These are phyloP conservation scores for Drosophila obscura DNA, from an alignment of 1,140 invertebrate species.

Conservation along the genomic window DNA sequence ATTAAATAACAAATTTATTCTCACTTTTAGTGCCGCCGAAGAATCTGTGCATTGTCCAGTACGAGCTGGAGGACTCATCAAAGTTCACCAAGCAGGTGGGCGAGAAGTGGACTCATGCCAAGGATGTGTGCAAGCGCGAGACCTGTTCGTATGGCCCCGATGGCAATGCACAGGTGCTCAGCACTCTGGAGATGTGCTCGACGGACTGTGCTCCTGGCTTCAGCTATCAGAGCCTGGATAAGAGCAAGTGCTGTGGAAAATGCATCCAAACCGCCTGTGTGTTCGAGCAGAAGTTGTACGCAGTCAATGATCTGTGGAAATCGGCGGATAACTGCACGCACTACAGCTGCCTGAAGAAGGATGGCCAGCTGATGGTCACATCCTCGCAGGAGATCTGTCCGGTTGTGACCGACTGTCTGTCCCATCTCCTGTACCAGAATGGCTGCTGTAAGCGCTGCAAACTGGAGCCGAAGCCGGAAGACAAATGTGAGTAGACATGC, in stretches of 20 bases:
- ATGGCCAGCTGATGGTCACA: constrained; percentile 84
- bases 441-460: constrained; percentile 89
- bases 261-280: constrained; percentile 88
- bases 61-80: constrained; percentile 84
- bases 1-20: neutral
- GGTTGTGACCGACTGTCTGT: constrained; percentile 86
- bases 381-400: constrained; percentile 86
- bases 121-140: constrained; percentile 86
- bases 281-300: constrained; percentile 85
- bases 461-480: constrained; percentile 76
- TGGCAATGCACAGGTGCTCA: constrained; percentile 85
- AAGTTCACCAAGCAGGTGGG: constrained; percentile 84
- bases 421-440: constrained; percentile 84
- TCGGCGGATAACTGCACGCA: constrained; percentile 88
- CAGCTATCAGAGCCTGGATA: constrained; percentile 84
- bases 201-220: constrained; percentile 86
- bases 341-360: constrained; percentile 65
- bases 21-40: constrained; percentile 86
- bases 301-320: constrained; percentile 86
- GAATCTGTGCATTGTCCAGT: constrained; percentile 88
- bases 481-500: constrained; percentile 70
- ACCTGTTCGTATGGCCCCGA: constrained; percentile 85
- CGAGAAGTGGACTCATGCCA: constrained; percentile 83
- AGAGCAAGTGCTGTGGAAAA: constrained; percentile 88
- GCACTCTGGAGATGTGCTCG: constrained; percentile 85